Evolutionary conservation across 2,113 vertebrate species (phyloP), one percentile per base, ranked within the genome.

Genomic region (Amblyornis subalaris): DNA sequence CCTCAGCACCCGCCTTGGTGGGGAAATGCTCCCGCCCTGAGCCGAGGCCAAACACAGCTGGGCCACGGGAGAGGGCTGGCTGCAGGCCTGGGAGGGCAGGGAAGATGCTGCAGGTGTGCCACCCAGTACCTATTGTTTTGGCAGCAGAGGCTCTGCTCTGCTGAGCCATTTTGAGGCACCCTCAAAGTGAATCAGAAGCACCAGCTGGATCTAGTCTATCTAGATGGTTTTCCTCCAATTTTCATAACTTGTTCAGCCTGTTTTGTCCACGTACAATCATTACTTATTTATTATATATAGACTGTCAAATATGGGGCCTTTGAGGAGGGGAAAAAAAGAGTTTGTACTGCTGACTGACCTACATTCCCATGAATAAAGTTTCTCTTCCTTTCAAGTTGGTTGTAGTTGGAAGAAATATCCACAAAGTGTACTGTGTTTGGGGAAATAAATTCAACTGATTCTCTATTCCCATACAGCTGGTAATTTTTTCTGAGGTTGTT

Each of bases 1-100:
- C 22, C 38, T 36, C 6, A 1, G n/a, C 1, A 1, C 53, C 44
- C 0, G 0, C 1, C 13, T 29, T 7, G 3, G 33, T 1, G 0
- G 48, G 3, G 3, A 66, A 74, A 62, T n/a, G 25, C 11, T 81
- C 20, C 45, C 4, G 9, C 15, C 36, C 36, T 31, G 28, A 57
- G 60, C 33, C 1, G 3, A 53, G 45, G 29, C 19, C 5, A 5
- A 51, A 21, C 10, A 7, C 6, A 11, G 45, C 20, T n/a, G 47
- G 69, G 60, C 67, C 23, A 23, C 0, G 6, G 1, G 4, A 67
- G 53, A 23, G 8, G 40, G 61, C 8, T 20, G 21, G 8, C 2
- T 66, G 44, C 61, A 55, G 40, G 40, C 7, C 48, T 75, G 47
- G 45, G 18, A 82, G 29, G 18, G 1, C 2, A 85, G 45, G 35